These are phyloP conservation scores for Conomelus anceps DNA, from an alignment of 2,888 invertebrate genomes.

Conservation along the genomic window DNA sequence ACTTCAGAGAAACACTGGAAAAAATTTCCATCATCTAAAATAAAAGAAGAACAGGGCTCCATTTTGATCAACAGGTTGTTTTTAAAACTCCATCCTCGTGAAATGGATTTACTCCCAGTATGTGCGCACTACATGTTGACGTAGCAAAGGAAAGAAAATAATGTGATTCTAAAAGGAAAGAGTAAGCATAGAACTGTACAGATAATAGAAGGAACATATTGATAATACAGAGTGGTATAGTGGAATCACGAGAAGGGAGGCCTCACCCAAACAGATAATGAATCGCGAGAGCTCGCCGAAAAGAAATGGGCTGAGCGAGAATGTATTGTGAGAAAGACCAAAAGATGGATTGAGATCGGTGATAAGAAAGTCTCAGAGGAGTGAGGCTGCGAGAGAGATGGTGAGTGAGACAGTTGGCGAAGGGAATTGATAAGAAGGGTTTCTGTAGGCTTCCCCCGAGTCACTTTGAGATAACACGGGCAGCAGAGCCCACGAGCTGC, in stretches of 20 bases:
- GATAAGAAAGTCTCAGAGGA: neutral
- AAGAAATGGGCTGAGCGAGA: neutral
- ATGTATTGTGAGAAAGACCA: neutral
- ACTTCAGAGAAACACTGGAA: too few species aligned
- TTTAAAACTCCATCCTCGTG: neutral
- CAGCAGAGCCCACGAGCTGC: neutral
- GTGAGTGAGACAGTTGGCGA: neutral
- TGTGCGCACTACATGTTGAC: neutral
- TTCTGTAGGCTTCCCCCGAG: neutral
- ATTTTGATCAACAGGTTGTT: neutral
- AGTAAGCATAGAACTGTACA: neutral
- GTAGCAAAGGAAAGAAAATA: neutral
- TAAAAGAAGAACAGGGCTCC: neutral
- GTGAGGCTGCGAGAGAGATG: neutral
- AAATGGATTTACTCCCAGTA: neutral
- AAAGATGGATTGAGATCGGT: neutral
- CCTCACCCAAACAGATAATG: neutral
- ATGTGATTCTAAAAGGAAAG: neutral
- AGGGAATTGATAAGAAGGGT: neutral
- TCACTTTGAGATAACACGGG: neutral
- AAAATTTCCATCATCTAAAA: neutral
- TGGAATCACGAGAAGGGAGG: neutral
- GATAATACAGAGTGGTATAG: neutral
- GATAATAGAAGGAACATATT: neutral
- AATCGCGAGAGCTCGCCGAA: neutral